Percentiles rank a stretch among this genome's conserved stretches.
phyloP scores from a whole-genome alignment of 2,888 invertebrate species.

The Pheosia tremula region DNA sequence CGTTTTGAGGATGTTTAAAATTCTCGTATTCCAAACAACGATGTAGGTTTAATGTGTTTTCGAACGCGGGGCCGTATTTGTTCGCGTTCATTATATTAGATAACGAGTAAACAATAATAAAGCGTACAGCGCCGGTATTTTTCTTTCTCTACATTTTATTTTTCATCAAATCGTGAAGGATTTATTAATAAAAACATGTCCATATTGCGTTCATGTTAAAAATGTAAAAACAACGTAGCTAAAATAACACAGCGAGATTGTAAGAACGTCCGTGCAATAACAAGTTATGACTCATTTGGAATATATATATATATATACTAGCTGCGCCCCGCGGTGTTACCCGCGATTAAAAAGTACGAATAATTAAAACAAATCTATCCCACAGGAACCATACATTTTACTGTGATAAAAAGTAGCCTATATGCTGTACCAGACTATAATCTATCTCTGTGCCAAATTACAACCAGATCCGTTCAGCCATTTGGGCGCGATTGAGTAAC shows the following conservation, averaged over 20 bases:
- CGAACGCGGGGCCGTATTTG: neutral
- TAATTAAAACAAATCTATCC: too few relatives aligned
- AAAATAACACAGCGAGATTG: neutral
- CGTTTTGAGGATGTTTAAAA: neutral
- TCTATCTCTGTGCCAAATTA: too few relatives aligned
- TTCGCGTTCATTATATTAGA: slow-evolving; percentile 2
- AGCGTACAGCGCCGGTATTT: neutral
- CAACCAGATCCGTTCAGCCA: too few relatives aligned
- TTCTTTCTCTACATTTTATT: neutral
- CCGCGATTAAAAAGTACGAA: too few relatives aligned
- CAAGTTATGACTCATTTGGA: neutral
- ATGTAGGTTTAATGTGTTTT: neutral
- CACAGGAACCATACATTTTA: too few relatives aligned
- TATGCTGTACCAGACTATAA: too few relatives aligned
- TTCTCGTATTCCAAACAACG: neutral
- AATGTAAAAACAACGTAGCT: neutral
- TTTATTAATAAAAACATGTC: neutral
- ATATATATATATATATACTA: too few relatives aligned
- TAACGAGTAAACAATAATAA: slow-evolving; percentile 3
- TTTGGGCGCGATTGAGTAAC: too few relatives aligned
- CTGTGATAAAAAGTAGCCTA: too few relatives aligned
- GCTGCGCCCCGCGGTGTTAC: too few relatives aligned
- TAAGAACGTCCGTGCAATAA: neutral
- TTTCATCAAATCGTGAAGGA: neutral
- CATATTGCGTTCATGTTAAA: neutral